Evolutionary conservation across 2,888 invertebrate species (phyloP), one percentile per base, ranked within the genome.

Genomic region (Sthenelais limicola): DNA sequence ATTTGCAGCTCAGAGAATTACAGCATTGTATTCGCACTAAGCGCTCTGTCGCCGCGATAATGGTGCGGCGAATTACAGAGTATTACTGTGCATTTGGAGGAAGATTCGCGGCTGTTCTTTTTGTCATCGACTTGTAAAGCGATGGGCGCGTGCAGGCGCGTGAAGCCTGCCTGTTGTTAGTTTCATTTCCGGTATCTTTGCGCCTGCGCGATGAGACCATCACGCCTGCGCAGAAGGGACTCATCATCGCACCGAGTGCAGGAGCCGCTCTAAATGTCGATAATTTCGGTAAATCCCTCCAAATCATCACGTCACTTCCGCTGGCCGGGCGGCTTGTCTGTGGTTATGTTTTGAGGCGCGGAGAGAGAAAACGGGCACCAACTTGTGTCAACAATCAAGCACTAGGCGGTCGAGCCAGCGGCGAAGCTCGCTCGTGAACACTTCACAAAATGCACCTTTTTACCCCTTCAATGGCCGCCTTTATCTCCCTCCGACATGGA

Each of bases 371-470:
- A 38, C 12, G n/a, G 38, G 5, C 3, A 2, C 1, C 38, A 43
- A 35, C 62, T 62, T 62, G 38, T 62, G 62, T 62, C 62, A 62
- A 62, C 62, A 62, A 62, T 62, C 62, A 62, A 62, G 38, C 38
- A 21, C 5, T 12, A 21, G 38, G 24, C 62, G 35, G 62, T 35
- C 38, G 38, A 28, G 28, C 5, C 18, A 12, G 43, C 30, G 30
- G 38, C 38, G 24, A 24, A 35, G 15, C 56, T 21, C 5, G 26
- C 52, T 21, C 52, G 26, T 30, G n/a, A n/a, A n/a, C n/a, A n/a
- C n/a, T n/a, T n/a, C n/a, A n/a, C 35, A 15, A 43, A 43, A 9
- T 43, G 43, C 43, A 43, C 24, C 51, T n/a, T 21, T 62, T 62
- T 54, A 30, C 28, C 30, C 54, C 54, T 5, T 9, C 9, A 43